Evolutionary conservation across 2,797 vertebrate genomes (phyloP).

Genomic region (Anas bahamensis): DNA sequence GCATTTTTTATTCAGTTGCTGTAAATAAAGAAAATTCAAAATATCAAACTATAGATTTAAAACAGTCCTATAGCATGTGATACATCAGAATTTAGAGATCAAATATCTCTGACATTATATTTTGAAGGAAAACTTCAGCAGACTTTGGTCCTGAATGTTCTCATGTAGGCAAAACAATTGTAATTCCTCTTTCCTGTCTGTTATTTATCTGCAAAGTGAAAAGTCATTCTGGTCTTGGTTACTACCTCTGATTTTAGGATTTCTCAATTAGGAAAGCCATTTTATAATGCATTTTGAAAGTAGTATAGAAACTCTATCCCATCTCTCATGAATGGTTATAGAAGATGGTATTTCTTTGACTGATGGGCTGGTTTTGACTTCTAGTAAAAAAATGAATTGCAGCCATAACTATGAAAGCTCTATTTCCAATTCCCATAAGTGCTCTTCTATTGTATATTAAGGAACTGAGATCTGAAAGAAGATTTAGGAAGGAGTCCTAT

Average conservation of each 20-base stretch:
- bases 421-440: slow-evolving; percentile 25
- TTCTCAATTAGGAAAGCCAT: neutral
- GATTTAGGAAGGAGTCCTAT: neutral
- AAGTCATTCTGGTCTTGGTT: neutral
- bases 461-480: slow-evolving; percentile 7
- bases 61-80: neutral
- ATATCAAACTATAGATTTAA: neutral
- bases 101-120: neutral
- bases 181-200: neutral
- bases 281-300: neutral
- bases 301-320: neutral
- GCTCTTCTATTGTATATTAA: slow-evolving; percentile 11
- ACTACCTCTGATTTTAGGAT: neutral
- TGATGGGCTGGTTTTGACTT: slow-evolving; percentile 33
- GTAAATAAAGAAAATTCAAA: neutral
- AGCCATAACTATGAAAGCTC: slow-evolving; percentile 2
- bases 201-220: neutral
- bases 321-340: neutral
- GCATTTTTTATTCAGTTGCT: neutral
- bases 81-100: neutral
- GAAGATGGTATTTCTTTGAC: neutral
- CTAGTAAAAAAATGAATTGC: slow-evolving; percentile 7
- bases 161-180: neutral
- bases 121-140: neutral
- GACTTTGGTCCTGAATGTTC: neutral